Evolutionary conservation across 1,140 invertebrate species (phyloP).

Genomic region (Ladona fulva): DNA sequence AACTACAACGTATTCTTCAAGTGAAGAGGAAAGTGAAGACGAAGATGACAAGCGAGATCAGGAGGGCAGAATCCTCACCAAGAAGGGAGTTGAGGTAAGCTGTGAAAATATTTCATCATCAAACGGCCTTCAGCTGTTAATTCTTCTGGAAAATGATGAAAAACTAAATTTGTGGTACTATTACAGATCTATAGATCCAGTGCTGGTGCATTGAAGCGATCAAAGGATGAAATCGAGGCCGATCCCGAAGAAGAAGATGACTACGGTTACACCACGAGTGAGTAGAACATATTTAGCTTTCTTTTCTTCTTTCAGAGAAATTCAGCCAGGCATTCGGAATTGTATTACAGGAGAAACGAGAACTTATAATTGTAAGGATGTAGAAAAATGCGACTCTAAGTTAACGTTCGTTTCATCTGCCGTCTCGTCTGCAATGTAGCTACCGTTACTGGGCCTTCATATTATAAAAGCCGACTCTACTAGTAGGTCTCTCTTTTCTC

Average conservation of each 20-base stretch:
- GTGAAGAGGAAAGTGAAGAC: conserved; percentile 38
- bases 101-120: conserved; percentile 14
- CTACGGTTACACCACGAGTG: conserved; percentile 86
- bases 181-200: conserved; percentile 77
- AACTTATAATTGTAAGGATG: no score
- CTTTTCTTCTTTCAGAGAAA: no score
- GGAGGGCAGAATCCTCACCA: conserved; percentile 67
- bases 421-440: no score
- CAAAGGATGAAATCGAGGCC: conserved; percentile 62
- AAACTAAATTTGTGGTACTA: conserved; percentile 22
- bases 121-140: background rate
- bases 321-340: no score
- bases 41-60: conserved; percentile 63
- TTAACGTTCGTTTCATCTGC: no score
- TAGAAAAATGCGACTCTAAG: no score
- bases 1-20: conserved; percentile 35
- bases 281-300: conserved; percentile 37
- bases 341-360: no score
- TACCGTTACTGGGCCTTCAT: no score
- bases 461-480: no score
- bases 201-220: conserved; percentile 71
- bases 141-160: background rate
- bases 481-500: no score
- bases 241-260: conserved; percentile 80
- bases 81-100: conserved; percentile 64